Conservation (phyloP, 2,113 vertebrate species). For the Myocastor coypus region DNA sequence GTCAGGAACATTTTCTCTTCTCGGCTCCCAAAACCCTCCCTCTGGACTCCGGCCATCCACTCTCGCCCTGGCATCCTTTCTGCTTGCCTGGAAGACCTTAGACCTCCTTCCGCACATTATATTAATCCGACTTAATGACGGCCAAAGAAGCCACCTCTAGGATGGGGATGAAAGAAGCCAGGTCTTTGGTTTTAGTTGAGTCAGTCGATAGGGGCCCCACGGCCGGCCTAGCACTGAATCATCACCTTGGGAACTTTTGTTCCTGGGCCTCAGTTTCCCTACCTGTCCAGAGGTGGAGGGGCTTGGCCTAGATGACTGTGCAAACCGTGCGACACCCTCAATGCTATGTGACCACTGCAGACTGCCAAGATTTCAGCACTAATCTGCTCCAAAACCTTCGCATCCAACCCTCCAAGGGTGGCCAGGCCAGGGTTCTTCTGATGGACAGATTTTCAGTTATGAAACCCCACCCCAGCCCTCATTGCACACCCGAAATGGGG, state of each 20-base stretch:
- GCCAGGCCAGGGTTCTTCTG: not conserved
- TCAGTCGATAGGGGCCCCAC: not conserved
- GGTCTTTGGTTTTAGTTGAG: not conserved
- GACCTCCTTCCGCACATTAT: constrained; percentile 2
- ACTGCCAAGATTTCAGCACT: not conserved
- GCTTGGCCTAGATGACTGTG: not conserved
- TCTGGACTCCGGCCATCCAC: not conserved
- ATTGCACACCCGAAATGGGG: not conserved
- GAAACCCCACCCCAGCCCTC: not conserved
- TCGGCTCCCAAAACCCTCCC: not conserved
- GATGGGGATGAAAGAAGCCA: not conserved
- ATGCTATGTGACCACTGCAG: not conserved
- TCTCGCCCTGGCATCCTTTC: not conserved
- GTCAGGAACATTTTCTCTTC: constrained; percentile 53
- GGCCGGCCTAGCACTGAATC: not conserved
- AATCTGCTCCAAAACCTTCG: not conserved
- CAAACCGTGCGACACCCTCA: not conserved
- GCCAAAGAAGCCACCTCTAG: not conserved
- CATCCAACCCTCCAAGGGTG: not conserved
- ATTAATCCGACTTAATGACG: not conserved
- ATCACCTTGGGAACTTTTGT: not conserved
- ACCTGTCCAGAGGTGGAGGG: not conserved
- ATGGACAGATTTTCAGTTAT: not conserved
- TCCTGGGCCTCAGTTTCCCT: constrained; percentile 57
- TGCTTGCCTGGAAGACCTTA: not conserved